Conservation (phyloP, 2,113 vertebrate species). For the Piaya cayana region DNA sequence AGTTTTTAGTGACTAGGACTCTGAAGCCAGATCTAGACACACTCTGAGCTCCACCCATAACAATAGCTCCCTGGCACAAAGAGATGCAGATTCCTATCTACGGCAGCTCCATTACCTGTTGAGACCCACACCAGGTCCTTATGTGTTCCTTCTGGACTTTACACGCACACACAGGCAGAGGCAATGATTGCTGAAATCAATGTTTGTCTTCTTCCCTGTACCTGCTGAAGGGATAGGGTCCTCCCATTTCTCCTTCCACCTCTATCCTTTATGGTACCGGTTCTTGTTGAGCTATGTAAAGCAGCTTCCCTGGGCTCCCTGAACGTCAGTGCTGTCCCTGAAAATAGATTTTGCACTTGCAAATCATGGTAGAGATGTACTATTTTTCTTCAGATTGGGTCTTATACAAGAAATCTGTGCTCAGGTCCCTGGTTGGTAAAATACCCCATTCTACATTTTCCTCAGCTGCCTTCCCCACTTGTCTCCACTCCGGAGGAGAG, state of each 20-base stretch:
- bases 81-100: background rate
- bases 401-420: background rate
- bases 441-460: background rate
- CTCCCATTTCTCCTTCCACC: background rate
- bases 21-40: background rate
- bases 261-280: background rate
- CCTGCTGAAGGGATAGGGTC: background rate
- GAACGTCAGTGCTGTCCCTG: accelerated
- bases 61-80: background rate
- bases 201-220: background rate
- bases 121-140: background rate
- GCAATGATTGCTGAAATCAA: background rate
- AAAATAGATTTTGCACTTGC: background rate
- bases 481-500: background rate
- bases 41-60: background rate
- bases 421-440: background rate
- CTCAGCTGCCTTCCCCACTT: background rate
- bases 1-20: background rate
- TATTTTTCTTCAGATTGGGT: background rate
- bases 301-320: background rate
- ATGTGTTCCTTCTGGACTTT: background rate
- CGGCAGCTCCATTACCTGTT: accelerated
- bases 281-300: background rate
- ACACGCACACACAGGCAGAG: background rate
- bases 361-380: background rate